Conservation (phyloP, 2,888 invertebrate species). For the Seira ritae region DNA sequence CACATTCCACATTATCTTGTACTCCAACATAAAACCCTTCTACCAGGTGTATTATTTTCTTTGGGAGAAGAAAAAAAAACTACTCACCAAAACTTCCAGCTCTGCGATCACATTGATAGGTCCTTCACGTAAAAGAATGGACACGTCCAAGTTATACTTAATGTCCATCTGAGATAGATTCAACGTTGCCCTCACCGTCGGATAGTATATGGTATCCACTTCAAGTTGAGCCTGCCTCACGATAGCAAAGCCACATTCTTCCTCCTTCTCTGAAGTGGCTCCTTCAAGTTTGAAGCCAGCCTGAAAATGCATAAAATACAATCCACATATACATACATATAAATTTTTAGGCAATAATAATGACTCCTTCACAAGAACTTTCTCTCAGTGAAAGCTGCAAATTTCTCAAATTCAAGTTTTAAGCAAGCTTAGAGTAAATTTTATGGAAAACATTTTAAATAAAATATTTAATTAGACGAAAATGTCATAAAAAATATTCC, state of each 20-base stretch:
- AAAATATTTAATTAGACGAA: conserved; percentile 40
- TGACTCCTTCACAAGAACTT: too few species aligned
- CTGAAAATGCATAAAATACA: conserved; percentile 42
- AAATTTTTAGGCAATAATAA: background rate
- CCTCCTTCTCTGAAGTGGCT: conserved; percentile 68
- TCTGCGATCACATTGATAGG: conserved; percentile 72
- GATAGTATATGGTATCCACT: conserved; percentile 79
- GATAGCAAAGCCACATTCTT: conserved; percentile 61
- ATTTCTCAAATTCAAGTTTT: too few species aligned
- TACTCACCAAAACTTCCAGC: conserved; percentile 70
- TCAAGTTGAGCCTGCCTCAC: conserved; percentile 76
- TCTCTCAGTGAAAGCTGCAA: too few species aligned
- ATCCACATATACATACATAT: background rate
- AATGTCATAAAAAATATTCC: background rate
- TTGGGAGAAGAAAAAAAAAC: background rate
- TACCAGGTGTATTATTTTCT: background rate
- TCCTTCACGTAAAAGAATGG: conserved; percentile 72
- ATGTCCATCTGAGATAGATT: conserved; percentile 79
- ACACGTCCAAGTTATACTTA: conserved; percentile 71
- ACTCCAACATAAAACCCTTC: background rate
- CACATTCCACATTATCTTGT: background rate
- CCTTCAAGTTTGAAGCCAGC: conserved; percentile 72
- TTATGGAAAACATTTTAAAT: conserved; percentile 12
- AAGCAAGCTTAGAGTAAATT: too few species aligned
- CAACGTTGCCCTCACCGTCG: conserved; percentile 79